phyloP scores from a whole-genome alignment of 2,888 invertebrate species.

The Cantharis nigra region DNA sequence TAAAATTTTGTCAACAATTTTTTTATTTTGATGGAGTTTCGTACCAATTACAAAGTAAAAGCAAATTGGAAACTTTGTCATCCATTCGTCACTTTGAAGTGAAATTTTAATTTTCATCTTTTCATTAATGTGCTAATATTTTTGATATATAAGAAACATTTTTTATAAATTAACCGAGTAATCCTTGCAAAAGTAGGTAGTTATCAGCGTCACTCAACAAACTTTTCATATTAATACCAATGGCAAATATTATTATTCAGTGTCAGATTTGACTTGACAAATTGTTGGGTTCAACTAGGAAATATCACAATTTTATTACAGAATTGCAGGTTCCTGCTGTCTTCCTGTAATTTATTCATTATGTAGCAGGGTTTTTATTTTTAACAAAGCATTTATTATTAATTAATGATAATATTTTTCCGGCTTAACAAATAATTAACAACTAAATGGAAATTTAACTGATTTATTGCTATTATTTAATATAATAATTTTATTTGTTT shows the following conservation, averaged over 20 bases:
- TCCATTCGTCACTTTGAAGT: neutral
- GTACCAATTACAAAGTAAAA: neutral
- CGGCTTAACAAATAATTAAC: neutral
- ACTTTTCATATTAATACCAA: slow-evolving; percentile 29
- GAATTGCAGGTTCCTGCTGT: slow-evolving; percentile 7
- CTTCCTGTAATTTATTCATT: neutral
- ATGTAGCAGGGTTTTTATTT: neutral
- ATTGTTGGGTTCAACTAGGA: slow-evolving; percentile 17
- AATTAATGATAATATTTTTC: neutral
- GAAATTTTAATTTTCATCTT: neutral
- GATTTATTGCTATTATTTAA: neutral
- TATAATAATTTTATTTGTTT: too few relatives aligned
- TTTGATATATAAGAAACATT: slow-evolving; percentile 19
- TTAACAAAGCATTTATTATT: neutral
- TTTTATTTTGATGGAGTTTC: neutral
- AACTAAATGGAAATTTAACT: neutral
- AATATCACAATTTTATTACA: slow-evolving; percentile 21
- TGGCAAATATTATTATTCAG: slow-evolving; percentile 27
- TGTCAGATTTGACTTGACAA: slow-evolving; percentile 26
- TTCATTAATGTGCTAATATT: neutral
- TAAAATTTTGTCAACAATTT: neutral
- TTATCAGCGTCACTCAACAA: slow-evolving; percentile 23
- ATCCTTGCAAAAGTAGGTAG: slow-evolving; percentile 21
- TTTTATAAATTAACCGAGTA: slow-evolving; percentile 26
- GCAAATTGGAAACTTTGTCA: neutral